Evolutionary conservation across 2,888 invertebrate species (phyloP).

Genomic region (Atrina japonica): DNA sequence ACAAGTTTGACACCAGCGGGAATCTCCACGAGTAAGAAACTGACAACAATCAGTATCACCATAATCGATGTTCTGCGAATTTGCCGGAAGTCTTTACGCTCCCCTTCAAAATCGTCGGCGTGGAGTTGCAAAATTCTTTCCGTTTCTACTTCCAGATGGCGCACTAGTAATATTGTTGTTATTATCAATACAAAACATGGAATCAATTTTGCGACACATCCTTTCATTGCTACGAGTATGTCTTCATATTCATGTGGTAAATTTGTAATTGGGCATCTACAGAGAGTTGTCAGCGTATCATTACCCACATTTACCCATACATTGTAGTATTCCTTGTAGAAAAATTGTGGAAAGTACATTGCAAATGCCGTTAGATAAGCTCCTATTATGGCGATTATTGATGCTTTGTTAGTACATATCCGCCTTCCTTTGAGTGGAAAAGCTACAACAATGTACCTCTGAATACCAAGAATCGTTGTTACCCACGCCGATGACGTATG

Average conservation of each 20-base stretch:
- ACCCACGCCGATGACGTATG: slow-evolving; percentile 54
- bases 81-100: slow-evolving; percentile 24
- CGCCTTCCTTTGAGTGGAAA: slow-evolving; percentile 30
- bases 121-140: slow-evolving; percentile 28
- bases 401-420: slow-evolving; percentile 3
- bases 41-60: slow-evolving; percentile 27
- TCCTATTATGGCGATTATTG: slow-evolving; percentile 6
- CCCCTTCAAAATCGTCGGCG: slow-evolving; percentile 9
- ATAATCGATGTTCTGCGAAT: slow-evolving; percentile 33
- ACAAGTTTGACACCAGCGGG: slow-evolving; percentile 22
- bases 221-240: slow-evolving; percentile 4
- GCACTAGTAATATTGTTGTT: slow-evolving; percentile 40
- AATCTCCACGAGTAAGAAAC: slow-evolving; percentile 34
- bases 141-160: slow-evolving; percentile 34
- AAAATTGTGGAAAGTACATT: slow-evolving; percentile 17
- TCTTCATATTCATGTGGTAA: slow-evolving; percentile 12
- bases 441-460: slow-evolving; percentile 41
- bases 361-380: slow-evolving; percentile 8
- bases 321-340: slow-evolving; percentile 6
- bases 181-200: slow-evolving; percentile 46
- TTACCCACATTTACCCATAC: not conserved
- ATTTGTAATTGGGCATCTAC: slow-evolving; percentile 1
- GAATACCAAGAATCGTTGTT: slow-evolving; percentile 51
- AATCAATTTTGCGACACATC: slow-evolving; percentile 23
- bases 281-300: slow-evolving; percentile 1